Conservation (phyloP, 2,113 vertebrate genomes). For the Bostrychus sinensis region DNA sequence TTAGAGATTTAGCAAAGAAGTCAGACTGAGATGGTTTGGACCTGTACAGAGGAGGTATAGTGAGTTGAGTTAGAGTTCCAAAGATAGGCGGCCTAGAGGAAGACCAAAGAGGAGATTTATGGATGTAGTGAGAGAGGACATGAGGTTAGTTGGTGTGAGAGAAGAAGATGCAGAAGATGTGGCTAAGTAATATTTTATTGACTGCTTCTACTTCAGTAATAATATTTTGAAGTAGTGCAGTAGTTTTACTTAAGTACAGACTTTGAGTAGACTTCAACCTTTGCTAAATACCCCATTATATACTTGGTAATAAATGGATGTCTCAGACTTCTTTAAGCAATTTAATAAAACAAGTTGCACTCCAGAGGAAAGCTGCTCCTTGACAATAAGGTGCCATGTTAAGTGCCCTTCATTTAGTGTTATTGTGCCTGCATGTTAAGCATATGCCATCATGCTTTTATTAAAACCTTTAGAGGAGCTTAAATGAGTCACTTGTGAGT, state of each 20-base stretch:
- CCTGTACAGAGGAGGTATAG: too few species aligned
- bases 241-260: neutral
- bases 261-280: neutral
- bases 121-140: too few species aligned
- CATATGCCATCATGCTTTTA: slow-evolving; percentile 7
- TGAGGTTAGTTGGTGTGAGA: too few species aligned
- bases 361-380: slow-evolving; percentile 6
- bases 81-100: too few species aligned
- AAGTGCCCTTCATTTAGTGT: slow-evolving; percentile 2
- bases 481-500: slow-evolving; percentile 37
- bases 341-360: neutral
- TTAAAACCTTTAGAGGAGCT: slow-evolving; percentile 3
- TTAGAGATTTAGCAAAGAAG: too few species aligned
- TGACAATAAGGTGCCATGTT: slow-evolving; percentile 5
- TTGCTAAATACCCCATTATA: neutral
- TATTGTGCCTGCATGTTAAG: slow-evolving; percentile 14
- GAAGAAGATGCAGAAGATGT: too few species aligned
- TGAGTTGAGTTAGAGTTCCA: too few species aligned
- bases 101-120: too few species aligned
- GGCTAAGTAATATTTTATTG: too few species aligned
- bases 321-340: neutral
- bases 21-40: too few species aligned
- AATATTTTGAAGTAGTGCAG: too few species aligned
- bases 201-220: too few species aligned
- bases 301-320: neutral